phyloP scores from a whole-genome alignment of 1,140 invertebrate genomes.

The Subanguina moxae region DNA sequence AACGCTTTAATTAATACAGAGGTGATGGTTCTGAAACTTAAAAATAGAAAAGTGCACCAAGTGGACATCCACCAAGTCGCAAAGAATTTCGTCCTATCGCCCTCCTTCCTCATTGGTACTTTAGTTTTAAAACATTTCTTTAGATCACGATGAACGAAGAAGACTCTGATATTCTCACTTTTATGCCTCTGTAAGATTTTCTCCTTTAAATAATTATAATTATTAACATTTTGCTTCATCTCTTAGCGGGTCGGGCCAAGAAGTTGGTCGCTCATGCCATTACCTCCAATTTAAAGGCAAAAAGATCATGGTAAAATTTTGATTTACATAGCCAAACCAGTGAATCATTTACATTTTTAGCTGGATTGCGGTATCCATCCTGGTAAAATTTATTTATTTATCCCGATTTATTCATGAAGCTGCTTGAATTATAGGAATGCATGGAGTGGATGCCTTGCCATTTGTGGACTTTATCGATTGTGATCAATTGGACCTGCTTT shows the following conservation, averaged over 20 bases:
- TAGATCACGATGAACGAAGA: constrained; percentile 17
- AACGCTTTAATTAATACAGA: too few relatives aligned
- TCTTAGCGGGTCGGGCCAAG: constrained; percentile 89
- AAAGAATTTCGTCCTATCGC: too few relatives aligned
- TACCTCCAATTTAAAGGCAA: constrained; percentile 98
- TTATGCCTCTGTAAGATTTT: constrained; percentile 40
- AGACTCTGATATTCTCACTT: constrained; percentile 42
- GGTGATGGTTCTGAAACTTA: too few relatives aligned
- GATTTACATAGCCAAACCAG: not conserved
- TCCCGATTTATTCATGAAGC: not conserved
- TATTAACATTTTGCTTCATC: constrained; percentile 5
- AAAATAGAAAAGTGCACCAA: too few relatives aligned
- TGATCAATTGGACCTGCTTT: constrained; percentile 88
- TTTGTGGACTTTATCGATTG: constrained; percentile 96
- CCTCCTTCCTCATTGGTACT: constrained; percentile 58
- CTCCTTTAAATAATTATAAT: not conserved
- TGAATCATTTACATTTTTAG: constrained; percentile 58
- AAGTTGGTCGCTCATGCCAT: constrained; percentile 96
- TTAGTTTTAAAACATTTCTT: not conserved
- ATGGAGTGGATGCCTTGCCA: constrained; percentile 92
- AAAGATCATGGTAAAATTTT: constrained; percentile 82
- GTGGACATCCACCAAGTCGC: too few relatives aligned
- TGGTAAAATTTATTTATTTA: constrained; percentile 3
- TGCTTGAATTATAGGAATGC: constrained; percentile 67
- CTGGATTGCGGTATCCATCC: constrained; percentile 98